Percentiles rank a stretch among this genome's conserved stretches.
phyloP scores from a whole-genome alignment of 2,113 vertebrate genomes.

The Muntiacus reevesi region DNA sequence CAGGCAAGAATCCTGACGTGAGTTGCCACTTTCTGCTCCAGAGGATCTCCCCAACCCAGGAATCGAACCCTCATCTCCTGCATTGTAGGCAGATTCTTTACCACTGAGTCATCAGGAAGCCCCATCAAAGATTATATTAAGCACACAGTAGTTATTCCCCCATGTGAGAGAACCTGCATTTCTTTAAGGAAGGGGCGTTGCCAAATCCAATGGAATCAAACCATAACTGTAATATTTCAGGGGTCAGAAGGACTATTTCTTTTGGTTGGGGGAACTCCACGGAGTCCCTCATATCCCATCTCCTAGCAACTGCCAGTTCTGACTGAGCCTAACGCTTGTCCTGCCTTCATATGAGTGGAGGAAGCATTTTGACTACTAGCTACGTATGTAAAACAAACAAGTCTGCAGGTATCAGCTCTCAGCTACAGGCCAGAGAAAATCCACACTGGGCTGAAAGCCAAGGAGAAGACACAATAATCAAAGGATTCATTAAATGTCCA shows the following conservation, averaged over 20 bases:
- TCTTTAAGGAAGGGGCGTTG: background rate
- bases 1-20: background rate
- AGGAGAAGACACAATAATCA: background rate
- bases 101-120: background rate
- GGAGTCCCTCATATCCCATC: background rate
- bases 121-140: background rate
- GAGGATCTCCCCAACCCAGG: background rate
- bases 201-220: background rate
- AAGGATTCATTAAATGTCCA: background rate
- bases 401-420: background rate
- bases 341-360: background rate
- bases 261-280: background rate
- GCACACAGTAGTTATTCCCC: background rate
- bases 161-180: background rate
- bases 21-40: background rate
- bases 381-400: background rate
- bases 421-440: background rate
- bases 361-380: background rate
- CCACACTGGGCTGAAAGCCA: background rate
- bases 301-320: background rate
- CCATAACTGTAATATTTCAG: background rate
- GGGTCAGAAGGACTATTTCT: background rate
- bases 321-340: background rate
- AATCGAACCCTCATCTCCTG: background rate
- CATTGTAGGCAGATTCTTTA: background rate